phyloP scores from a whole-genome alignment of 2,113 vertebrate species.

The Halcyon senegalensis region DNA sequence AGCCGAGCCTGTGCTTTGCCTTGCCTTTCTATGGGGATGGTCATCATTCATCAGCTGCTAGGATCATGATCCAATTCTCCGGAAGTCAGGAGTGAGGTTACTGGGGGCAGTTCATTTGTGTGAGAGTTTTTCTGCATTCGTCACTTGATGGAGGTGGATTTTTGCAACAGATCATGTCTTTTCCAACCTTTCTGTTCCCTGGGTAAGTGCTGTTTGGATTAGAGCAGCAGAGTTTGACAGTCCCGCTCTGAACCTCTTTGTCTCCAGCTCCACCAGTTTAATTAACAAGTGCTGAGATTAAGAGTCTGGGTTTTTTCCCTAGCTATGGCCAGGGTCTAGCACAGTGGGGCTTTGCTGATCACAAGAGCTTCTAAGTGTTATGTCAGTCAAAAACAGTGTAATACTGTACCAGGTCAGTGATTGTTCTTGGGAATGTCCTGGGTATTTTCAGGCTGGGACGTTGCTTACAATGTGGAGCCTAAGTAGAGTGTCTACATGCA shows the following conservation, averaged over 20 bases:
- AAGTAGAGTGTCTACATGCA: not conserved
- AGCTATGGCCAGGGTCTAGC: not conserved
- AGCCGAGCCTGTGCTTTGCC: not conserved
- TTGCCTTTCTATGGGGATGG: conserved; percentile 59
- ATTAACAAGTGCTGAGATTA: not conserved
- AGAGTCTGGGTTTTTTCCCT: not conserved
- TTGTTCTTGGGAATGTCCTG: not conserved
- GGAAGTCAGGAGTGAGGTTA: conserved; percentile 36
- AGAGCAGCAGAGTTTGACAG: not conserved
- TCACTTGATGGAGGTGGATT: not conserved
- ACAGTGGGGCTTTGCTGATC: not conserved
- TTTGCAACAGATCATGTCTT: not conserved
- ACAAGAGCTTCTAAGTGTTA: not conserved
- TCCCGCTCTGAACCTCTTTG: not conserved
- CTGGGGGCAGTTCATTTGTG: not conserved
- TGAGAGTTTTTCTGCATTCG: not conserved
- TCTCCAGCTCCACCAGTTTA: not conserved
- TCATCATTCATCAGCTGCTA: conserved; percentile 43
- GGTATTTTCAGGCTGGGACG: not conserved
- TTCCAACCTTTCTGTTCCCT: not conserved
- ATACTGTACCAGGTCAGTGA: not conserved
- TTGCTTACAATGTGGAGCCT: not conserved
- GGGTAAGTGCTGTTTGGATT: not conserved
- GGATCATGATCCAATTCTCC: conserved; percentile 50
- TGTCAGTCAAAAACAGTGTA: not conserved